phyloP scores from a whole-genome alignment of 2,113 vertebrate genomes.

The Etheostoma cragini region DNA sequence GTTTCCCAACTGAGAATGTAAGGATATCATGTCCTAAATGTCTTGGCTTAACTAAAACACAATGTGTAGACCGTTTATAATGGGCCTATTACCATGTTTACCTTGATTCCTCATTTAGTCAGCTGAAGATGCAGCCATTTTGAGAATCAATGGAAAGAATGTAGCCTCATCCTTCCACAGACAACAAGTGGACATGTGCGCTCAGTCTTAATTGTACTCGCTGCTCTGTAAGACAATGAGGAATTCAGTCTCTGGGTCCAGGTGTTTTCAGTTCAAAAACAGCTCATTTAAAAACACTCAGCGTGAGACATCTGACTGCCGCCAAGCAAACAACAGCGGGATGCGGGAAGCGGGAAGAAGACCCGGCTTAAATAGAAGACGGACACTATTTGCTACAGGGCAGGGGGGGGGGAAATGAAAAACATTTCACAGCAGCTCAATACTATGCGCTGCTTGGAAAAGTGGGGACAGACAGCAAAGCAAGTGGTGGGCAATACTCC shows the following conservation, averaged over 20 bases:
- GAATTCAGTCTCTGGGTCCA: slow-evolving; percentile 66
- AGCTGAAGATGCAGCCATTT: slow-evolving; percentile 52
- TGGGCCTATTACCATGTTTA: not conserved
- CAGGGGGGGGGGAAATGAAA: slow-evolving; percentile 37
- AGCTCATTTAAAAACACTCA: slow-evolving; percentile 67
- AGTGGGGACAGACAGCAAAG: slow-evolving; percentile 7
- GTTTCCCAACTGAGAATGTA: not conserved
- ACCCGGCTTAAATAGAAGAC: slow-evolving; percentile 61
- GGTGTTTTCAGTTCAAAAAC: slow-evolving; percentile 77
- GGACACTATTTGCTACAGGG: slow-evolving; percentile 60
- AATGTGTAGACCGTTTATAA: not conserved
- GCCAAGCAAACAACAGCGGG: slow-evolving; percentile 63
- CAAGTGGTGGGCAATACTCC: slow-evolving; percentile 13
- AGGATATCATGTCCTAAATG: not conserved
- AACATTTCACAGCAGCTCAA: slow-evolving; percentile 71
- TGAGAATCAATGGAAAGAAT: slow-evolving; percentile 49
- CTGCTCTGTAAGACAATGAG: slow-evolving; percentile 62
- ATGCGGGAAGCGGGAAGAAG: slow-evolving; percentile 59
- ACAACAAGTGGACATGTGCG: slow-evolving; percentile 59
- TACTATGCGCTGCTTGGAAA: slow-evolving; percentile 33
- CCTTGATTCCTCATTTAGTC: slow-evolving; percentile 9
- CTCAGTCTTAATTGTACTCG: slow-evolving; percentile 58
- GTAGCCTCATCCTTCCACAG: slow-evolving; percentile 50
- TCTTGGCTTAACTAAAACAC: not conserved
- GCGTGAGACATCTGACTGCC: slow-evolving; percentile 59